Evolutionary conservation across 1,140 invertebrate species (phyloP).

Genomic region (Panagrolaimus sp.): DNA sequence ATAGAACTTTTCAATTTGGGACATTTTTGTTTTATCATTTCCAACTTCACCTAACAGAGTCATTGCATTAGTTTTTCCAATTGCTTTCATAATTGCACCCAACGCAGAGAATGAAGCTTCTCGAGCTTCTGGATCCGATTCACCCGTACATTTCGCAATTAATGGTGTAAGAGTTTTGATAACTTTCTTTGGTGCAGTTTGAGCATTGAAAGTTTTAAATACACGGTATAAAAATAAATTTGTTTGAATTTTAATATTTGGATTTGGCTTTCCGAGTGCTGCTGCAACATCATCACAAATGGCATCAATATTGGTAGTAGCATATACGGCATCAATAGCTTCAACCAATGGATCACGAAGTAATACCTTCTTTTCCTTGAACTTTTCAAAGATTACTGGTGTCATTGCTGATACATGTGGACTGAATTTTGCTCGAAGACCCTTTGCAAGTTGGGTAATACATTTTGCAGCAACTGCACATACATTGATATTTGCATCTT

Average conservation of each 20-base stretch:
- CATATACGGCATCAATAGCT: conserved; percentile 70
- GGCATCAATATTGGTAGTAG: conserved; percentile 70
- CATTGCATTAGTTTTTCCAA: conserved; percentile 82
- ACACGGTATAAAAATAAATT: conserved; percentile 34
- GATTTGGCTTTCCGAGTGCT: conserved; percentile 66
- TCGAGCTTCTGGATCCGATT: conserved; percentile 59
- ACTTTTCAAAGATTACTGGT: conserved; percentile 81
- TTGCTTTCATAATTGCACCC: conserved; percentile 84
- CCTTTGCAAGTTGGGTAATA: conserved; percentile 74
- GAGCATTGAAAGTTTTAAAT: conserved; percentile 26
- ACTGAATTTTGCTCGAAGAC: conserved; percentile 79
- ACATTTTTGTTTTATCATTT: conserved; percentile 75
- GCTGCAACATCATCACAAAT: conserved; percentile 78
- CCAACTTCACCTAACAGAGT: conserved; percentile 79
- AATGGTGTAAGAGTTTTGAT: conserved; percentile 27
- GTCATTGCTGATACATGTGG: conserved; percentile 72
- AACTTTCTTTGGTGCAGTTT: conserved; percentile 27
- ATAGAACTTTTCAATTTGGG: conserved; percentile 67
- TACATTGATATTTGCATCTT: conserved; percentile 90
- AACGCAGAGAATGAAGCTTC: conserved; percentile 70
- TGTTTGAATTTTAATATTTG: conserved; percentile 30
- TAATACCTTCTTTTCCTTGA: conserved; percentile 88
- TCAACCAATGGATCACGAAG: conserved; percentile 69
- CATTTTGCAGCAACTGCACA: conserved; percentile 80
- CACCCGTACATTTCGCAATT: conserved; percentile 29